phyloP scores from a whole-genome alignment of 2,797 vertebrate genomes.

The Platyrinchus mystaceus region DNA sequence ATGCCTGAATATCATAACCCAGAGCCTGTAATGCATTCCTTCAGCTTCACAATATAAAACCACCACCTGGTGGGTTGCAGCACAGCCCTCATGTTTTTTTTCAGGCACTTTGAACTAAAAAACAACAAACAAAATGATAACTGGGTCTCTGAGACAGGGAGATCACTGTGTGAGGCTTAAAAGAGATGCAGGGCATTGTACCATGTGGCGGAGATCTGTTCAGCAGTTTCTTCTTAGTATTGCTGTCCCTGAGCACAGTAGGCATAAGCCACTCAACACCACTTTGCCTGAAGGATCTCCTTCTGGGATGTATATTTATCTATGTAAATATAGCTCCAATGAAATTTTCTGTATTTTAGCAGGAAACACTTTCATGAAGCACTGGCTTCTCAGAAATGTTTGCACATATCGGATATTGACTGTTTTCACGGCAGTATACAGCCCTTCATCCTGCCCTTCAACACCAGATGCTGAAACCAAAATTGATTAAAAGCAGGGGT shows the following conservation, averaged over 20 bases:
- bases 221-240: neutral
- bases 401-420: neutral
- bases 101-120: neutral
- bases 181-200: neutral
- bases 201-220: neutral
- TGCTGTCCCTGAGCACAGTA: neutral
- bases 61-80: neutral
- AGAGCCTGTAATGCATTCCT: neutral
- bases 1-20: neutral
- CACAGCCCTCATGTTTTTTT: neutral
- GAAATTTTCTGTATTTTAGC: neutral
- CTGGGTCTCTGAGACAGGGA: neutral
- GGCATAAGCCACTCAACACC: neutral
- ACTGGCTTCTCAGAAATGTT: neutral
- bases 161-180: neutral
- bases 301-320: neutral
- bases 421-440: neutral
- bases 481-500: neutral
- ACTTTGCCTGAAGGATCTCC: neutral
- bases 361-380: neutral
- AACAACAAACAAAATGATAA: neutral
- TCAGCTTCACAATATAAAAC: neutral
- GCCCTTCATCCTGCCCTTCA: neutral
- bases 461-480: neutral
- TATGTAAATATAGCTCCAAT: neutral